Conservation (phyloP, 2,888 invertebrate genomes). For the Elmis aenea region DNA sequence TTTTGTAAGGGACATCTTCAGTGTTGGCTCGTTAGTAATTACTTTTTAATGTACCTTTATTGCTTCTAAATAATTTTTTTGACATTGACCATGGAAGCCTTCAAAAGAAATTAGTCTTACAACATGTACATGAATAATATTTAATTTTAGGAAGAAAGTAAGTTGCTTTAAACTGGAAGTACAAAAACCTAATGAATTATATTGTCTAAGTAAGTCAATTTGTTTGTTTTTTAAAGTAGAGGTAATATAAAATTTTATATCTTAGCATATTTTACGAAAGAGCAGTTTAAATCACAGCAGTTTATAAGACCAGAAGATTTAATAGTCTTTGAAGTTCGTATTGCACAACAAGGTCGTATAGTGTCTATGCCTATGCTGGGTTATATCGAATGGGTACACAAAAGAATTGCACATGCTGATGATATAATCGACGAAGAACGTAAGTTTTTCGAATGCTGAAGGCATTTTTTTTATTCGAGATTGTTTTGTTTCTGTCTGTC, state of each 20-base stretch:
- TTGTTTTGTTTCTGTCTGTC: too few relatives aligned
- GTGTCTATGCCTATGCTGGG: slow-evolving; percentile 9
- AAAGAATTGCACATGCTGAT: slow-evolving; percentile 7
- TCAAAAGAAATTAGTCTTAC: too few relatives aligned
- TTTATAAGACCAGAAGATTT: slow-evolving; percentile 26
- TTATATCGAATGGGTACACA: slow-evolving; percentile 12
- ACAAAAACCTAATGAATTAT: slow-evolving; percentile 1
- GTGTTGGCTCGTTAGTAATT: too few relatives aligned
- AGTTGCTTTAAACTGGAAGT: too few relatives aligned
- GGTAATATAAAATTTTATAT: slow-evolving; percentile 8
- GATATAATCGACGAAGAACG: slow-evolving; percentile 12
- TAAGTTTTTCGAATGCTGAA: too few relatives aligned
- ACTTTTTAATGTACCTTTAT: too few relatives aligned
- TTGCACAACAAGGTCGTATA: slow-evolving; percentile 13
- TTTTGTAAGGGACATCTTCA: too few relatives aligned
- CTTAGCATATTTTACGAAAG: slow-evolving; percentile 25
- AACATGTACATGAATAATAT: too few relatives aligned
- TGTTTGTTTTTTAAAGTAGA: background rate
- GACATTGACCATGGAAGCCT: too few relatives aligned
- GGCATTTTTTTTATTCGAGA: too few relatives aligned
- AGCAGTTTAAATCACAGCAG: slow-evolving; percentile 12
- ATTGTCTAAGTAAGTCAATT: slow-evolving; percentile 11
- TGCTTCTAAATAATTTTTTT: too few relatives aligned
- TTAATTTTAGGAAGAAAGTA: too few relatives aligned
- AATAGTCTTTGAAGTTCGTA: slow-evolving; percentile 23